Base-by-base conservation (phyloP, 2,888 invertebrate genomes). In the Eremobia ochroleuca region DNA sequence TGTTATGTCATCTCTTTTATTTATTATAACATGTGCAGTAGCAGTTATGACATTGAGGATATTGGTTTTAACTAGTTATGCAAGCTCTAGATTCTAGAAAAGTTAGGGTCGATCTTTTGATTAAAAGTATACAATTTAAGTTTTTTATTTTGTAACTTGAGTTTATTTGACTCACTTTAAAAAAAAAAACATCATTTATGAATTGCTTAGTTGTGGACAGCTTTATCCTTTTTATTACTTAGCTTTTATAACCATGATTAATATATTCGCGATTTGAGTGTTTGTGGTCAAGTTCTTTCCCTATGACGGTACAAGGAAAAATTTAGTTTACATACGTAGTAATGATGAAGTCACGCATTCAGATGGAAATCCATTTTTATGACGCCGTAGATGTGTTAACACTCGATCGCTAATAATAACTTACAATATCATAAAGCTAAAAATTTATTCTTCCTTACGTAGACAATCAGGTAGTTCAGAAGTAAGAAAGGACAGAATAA, bases 1-100 rank as follows among this genome's bases (percentile, higher is more conserved):
- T 86, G 87, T 89, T 88, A 86, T 90, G 83, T 90, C 85, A 86
- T 84, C 58, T 58, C 31, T 62, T 79, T 75, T 81, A 76, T 82
- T 85, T 82, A 71, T 79, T 81, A 69, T 68, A 78, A 79, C 72
- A 76, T 82, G 81, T 85, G 80, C 73, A 80, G 61, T 43, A 28
- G 34, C 34, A 21, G 65, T 46, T 77, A 79, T 76, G 61, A 43
- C 40, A 72, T 31, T 37, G 28, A 40, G 37, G 52, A 71, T 58
- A 62, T 66, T 46, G 34, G 31, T 59, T 64, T 55, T 37, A 31
- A 34, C 0, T 31, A 13, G 40, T 87, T 87, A 73, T 68, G 55
- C 65, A 77, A 74, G 43, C 25, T 67, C 4, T 62, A 43, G 21
- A 69, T 72, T 71, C 49, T 75, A 64, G 13, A 75, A 82, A 49